Base-by-base conservation (phyloP, 2,888 invertebrate genomes). In the Stenodema calcarata region DNA sequence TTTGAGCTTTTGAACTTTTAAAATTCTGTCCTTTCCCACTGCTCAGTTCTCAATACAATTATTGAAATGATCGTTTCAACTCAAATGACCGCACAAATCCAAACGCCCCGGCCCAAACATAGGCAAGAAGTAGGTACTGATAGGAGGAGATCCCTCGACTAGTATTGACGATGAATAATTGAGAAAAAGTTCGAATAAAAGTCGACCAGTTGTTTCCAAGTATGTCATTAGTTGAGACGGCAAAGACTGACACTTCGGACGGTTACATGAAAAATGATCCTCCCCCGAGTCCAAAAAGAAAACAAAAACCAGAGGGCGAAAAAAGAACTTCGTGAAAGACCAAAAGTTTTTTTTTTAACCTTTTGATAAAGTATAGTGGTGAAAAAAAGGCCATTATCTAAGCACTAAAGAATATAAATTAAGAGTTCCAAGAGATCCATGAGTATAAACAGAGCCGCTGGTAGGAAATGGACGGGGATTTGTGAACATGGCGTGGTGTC, bases 401-500 rank as follows among this genome's bases (percentile, higher is more conserved):
- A 54, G 18, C 23, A 54, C 54, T 54, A 23, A 54, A 54, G 54
- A 54, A 54, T 54, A 54, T 54, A 23, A 54, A 54, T 54, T 54
- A 54, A 54, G 54, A 18, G 54, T 18, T 54, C 3, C 18, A 7
- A n/a, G 54, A 54, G 54, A 54, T 54, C 54, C 16, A 54, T 54
- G 54, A 54, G 54, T 54, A 54, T 54, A 54, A 54, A 54, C 18
- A 54, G 54, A 54, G 54, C 23, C 16, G 23, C 54, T 28, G 73
- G 35, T 73, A 30, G 73, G 73, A 73, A 73, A 73, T 73, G 73
- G 73, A 30, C 11, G 73, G 73, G 73, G 28, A 73, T 73, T 73
- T 73, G 73, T 73, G 73, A 73, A 73, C 73, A 73, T 73, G 35
- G 73, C 73, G 73, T 73, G 73, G 73, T 73, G 73, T 35, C 73